phyloP scores from a whole-genome alignment of 2,797 vertebrate genomes.

The Sebastes jordani region DNA sequence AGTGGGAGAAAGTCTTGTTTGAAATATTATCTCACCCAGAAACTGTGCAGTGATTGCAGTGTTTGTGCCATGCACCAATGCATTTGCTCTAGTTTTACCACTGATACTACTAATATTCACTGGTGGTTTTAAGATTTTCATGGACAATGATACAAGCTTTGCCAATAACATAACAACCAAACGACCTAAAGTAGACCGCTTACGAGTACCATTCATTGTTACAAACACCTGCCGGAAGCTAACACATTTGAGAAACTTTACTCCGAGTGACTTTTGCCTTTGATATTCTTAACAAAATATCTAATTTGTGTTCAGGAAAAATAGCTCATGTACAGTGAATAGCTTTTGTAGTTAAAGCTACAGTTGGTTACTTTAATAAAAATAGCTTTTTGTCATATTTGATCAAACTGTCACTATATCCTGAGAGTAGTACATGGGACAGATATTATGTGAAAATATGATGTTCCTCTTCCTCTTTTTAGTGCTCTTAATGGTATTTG shows the following conservation, averaged over 20 bases:
- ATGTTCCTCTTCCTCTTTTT: not conserved
- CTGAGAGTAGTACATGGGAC: not conserved
- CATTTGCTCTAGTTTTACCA: not conserved
- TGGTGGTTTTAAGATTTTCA: not conserved
- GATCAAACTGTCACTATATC: not conserved
- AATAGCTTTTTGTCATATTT: not conserved
- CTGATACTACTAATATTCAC: not conserved
- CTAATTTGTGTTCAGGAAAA: not conserved
- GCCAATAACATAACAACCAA: not conserved
- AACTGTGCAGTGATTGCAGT: not conserved
- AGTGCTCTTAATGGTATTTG: not conserved
- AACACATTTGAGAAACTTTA: not conserved
- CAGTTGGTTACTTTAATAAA: not conserved
- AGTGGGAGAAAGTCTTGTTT: not conserved
- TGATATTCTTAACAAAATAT: not conserved
- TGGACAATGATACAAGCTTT: not conserved
- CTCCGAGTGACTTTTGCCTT: not conserved
- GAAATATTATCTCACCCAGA: not conserved
- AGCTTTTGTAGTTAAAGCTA: not conserved
- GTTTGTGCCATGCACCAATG: not conserved
- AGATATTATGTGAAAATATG: not conserved
- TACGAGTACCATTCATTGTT: not conserved
- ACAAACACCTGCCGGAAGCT: not conserved
- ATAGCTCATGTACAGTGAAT: not conserved
- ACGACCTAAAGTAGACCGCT: not conserved